A percentile compares a stretch with the other conserved stretches of the same genome.
phyloP scores from a whole-genome alignment of 2,888 invertebrate genomes.

The Erpobdella octoculata region DNA sequence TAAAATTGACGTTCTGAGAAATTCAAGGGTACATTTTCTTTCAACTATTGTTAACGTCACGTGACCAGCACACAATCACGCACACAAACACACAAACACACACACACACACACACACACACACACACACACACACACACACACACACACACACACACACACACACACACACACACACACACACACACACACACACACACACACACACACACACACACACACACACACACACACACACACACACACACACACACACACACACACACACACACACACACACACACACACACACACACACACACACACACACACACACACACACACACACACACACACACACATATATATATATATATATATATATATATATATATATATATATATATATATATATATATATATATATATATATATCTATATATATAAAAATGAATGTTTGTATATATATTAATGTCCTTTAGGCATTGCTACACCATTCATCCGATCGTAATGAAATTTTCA shows the following conservation, averaged over 20 bases:
- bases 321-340: neutral
- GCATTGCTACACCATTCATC: no score
- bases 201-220: neutral
- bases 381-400: constrained; percentile 32
- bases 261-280: constrained; percentile 1
- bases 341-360: neutral
- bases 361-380: constrained; percentile 25
- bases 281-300: neutral
- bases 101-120: neutral
- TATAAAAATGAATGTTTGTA: constrained; percentile 25
- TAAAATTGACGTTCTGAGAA: no score
- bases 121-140: neutral
- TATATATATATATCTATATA: constrained; percentile 29
- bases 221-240: neutral
- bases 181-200: neutral
- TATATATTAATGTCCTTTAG: no score
- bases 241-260: no score
- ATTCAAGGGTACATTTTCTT: no score
- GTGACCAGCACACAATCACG: neutral
- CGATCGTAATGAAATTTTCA: no score
- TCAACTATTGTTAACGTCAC: no score
- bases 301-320: constrained; percentile 30
- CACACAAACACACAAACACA: neutral
- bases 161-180: neutral
- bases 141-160: neutral